Percentiles rank a stretch among this genome's conserved stretches.
phyloP scores from a whole-genome alignment of 2,113 vertebrate genomes.

The Colius striatus region DNA sequence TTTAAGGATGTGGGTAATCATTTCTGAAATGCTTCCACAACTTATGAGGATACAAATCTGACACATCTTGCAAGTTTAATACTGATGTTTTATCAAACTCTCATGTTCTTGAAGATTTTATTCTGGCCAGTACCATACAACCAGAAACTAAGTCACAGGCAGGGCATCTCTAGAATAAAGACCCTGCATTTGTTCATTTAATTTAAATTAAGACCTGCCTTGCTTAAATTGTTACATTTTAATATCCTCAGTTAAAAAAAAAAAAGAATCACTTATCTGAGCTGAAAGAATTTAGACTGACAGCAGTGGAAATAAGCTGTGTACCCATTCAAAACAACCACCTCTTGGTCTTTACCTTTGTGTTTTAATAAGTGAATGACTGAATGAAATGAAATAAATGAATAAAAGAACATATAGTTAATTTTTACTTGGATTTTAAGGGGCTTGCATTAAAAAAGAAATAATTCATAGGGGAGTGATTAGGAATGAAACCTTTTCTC shows the following conservation, averaged over 20 bases:
- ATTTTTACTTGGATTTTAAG: slow-evolving; percentile 7
- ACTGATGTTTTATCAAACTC: not conserved
- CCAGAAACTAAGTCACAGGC: not conserved
- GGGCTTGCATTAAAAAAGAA: not conserved
- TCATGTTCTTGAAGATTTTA: not conserved
- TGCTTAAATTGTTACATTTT: not conserved
- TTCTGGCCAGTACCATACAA: not conserved
- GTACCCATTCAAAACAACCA: not conserved
- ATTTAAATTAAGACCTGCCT: not conserved
- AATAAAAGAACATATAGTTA: not conserved
- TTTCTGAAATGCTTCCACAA: not conserved
- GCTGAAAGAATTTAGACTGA: not conserved
- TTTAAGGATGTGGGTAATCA: not conserved
- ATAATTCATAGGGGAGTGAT: not conserved
- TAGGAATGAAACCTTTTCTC: not conserved
- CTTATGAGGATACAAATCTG: not conserved
- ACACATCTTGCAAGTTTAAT: not conserved
- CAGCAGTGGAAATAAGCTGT: not conserved
- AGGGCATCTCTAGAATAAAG: not conserved
- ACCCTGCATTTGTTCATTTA: not conserved
- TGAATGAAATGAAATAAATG: too few relatives aligned
- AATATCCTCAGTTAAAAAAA: not conserved
- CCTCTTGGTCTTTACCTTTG: not conserved
- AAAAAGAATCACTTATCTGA: not conserved
- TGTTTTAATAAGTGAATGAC: not conserved